A percentile compares a stretch with the other conserved stretches of the same genome.
Conservation (phyloP, 2,113 vertebrate species). For the Oncorhynchus masou region DNA sequence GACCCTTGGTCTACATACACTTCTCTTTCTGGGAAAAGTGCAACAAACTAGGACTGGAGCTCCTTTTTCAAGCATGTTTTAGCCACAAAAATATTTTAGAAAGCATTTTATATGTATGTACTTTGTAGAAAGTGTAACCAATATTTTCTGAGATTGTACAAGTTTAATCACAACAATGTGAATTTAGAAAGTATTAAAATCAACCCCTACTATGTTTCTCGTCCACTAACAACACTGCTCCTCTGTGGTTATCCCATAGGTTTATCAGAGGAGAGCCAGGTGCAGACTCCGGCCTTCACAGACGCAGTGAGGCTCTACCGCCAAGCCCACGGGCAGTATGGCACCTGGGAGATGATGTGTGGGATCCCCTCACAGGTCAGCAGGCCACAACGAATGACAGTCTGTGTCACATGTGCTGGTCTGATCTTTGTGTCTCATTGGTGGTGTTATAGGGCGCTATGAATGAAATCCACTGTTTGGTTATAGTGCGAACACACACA, state of each 20-base stretch:
- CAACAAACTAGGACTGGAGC: no score
- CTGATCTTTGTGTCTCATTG: no score
- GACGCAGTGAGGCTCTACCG: slow-evolving; percentile 89
- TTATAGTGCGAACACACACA: no score
- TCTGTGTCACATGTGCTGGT: neutral
- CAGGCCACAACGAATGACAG: neutral
- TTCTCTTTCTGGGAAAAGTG: no score
- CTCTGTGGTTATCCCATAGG: slow-evolving; percentile 63
- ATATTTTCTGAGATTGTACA: neutral
- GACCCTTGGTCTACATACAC: neutral
- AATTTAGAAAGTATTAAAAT: no score
- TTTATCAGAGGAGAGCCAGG: slow-evolving; percentile 84
- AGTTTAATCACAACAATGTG: no score
- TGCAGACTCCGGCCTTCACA: slow-evolving; percentile 90
- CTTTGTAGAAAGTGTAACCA: no score
- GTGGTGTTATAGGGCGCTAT: no score
- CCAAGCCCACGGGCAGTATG: slow-evolving; percentile 84
- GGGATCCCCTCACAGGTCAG: slow-evolving; percentile 85
- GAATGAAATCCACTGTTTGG: no score
- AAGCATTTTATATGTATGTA: no score
- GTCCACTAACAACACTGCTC: no score
- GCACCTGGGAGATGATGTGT: slow-evolving; percentile 97
- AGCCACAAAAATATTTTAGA: neutral
- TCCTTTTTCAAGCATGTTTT: neutral
- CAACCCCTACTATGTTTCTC: neutral